Base-by-base conservation (phyloP, 2,797 vertebrate species). In the Silurus lanzhouensis region DNA sequence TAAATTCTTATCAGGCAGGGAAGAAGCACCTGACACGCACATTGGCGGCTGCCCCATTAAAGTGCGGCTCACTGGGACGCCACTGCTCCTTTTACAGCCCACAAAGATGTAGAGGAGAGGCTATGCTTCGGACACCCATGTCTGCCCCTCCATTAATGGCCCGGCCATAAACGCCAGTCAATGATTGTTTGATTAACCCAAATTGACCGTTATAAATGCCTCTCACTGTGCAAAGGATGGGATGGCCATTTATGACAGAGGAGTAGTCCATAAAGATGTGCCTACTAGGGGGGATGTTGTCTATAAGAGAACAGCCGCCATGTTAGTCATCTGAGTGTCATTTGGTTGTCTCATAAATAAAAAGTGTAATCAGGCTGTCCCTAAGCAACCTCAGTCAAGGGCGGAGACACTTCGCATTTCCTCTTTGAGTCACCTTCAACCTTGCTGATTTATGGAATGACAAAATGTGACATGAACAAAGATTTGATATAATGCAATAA, bases 171-270 rank as follows among this genome's bases (percentile, higher is more conserved):
- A 91, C 84, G 83, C 75, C 72, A 79, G 88, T 90, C 86, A 92
- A 88, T 92, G 87, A 92, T 90, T 90, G 87, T 90, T 87, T 89
- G 88, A 91, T 92, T 88, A 89, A 90, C 88, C 88, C 88, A 87
- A 90, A 89, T 89, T 89, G 88, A 88, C 89, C 70, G 86, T 85
- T 84, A 90, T 90, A 90, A 90, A 88, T 86, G 86, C 86, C 85
- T 86, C 81, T 86, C 44, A 57, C 80, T 87, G 80, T 85, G 89
- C 80, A 87, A 90, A 90, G 89, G 89, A 90, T 88, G 89, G 84
- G 88, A 87, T 20, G 72, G 75, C 83, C 70, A 27, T 90, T 90
- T 90, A 90, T 86, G 84, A 27, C 87, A 13, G 71, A 88, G n/a
- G 80, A 88, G 87, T 80, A 87, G 87, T 88, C 84, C 82, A 87